Evolutionary conservation across 1,140 invertebrate genomes (phyloP), one percentile per base, ranked within the genome.

Genomic region (Mizuhopecten yessoensis): DNA sequence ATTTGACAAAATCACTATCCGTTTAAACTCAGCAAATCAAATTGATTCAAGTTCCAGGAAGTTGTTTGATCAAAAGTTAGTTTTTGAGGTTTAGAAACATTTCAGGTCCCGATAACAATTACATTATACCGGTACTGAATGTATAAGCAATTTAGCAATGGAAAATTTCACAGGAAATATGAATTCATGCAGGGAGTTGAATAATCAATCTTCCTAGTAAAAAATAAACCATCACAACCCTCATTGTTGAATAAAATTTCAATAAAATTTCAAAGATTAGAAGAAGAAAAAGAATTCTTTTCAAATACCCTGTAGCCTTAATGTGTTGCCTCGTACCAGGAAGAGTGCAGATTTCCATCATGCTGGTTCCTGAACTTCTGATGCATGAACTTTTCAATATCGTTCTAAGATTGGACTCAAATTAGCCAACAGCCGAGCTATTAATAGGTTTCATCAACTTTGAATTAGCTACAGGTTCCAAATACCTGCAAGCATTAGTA

Each of bases 341-440:
- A 75, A 75, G 57, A 75, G 57, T 29, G 23, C 57, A 5, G 5
- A 7, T 29, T 75, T 75, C 23, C 29, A 75, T 29, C 57, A 75
- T 75, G 57, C 57, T 75, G 57, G 57, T 75, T 75, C 29, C n/a
- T 11, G 23, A 75, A 3, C 57, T 75, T 29, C 57, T 75, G 57
- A 29, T 75, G 57, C n/a, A 75, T 75, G 57, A 75, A 75, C n/a
- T 75, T 75, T 75, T 75, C 57, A 29, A 75, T 75, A 75, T 75
- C 57, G 11, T 1, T n/a, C 5, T 75, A 29, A 75, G 29, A 75
- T 75, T 75, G 57, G 57, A 29, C 57, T 75, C 23, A 29, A 75
- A 75, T 75, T 75, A 75, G 57, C 57, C 57, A 75, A 75, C 57
- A 75, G 57, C 23, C n/a, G 23, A 75, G 23, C 29, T 13, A 7